phyloP scores from a whole-genome alignment of 1,140 invertebrate genomes.

The Potamilus streckersoni region DNA sequence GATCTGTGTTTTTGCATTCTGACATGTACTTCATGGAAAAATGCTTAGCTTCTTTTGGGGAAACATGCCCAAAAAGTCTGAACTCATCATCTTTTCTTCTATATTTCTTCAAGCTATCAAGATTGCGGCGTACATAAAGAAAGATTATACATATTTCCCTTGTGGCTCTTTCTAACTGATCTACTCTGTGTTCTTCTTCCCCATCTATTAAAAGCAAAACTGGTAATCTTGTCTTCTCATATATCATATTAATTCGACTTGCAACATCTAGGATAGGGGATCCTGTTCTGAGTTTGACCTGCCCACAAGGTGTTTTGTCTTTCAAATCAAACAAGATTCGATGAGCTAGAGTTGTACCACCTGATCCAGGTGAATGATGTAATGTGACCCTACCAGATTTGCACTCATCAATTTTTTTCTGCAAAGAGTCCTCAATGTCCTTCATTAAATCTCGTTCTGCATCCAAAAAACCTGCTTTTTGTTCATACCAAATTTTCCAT shows the following conservation, averaged over 20 bases:
- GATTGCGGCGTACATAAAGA: slow-evolving; percentile 19
- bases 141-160: slow-evolving; percentile 13
- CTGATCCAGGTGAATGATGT: slow-evolving; percentile 31
- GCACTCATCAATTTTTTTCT: slow-evolving; percentile 8
- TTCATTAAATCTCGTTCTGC: slow-evolving; percentile 30
- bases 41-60: too few species aligned
- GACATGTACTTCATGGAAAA: too few species aligned
- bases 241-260: slow-evolving; percentile 21
- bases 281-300: slow-evolving; percentile 19
- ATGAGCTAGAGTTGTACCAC: slow-evolving; percentile 37
- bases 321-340: slow-evolving; percentile 34
- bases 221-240: slow-evolving; percentile 27
- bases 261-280: slow-evolving; percentile 2
- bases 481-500: slow-evolving; percentile 40
- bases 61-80: too few species aligned
- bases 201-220: slow-evolving; percentile 40
- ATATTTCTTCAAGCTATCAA: slow-evolving; percentile 3
- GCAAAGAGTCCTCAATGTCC: slow-evolving; percentile 16
- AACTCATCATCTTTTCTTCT: not conserved
- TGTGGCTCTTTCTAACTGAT: slow-evolving; percentile 16
- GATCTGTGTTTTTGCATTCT: too few species aligned
- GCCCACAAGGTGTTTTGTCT: slow-evolving; percentile 18
- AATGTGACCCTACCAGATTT: slow-evolving; percentile 16
- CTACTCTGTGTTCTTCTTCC: slow-evolving; percentile 40
- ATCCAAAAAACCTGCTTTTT: slow-evolving; percentile 31